Base-by-base conservation (phyloP, 2,888 invertebrate genomes). In the Pherbina coryleti region DNA sequence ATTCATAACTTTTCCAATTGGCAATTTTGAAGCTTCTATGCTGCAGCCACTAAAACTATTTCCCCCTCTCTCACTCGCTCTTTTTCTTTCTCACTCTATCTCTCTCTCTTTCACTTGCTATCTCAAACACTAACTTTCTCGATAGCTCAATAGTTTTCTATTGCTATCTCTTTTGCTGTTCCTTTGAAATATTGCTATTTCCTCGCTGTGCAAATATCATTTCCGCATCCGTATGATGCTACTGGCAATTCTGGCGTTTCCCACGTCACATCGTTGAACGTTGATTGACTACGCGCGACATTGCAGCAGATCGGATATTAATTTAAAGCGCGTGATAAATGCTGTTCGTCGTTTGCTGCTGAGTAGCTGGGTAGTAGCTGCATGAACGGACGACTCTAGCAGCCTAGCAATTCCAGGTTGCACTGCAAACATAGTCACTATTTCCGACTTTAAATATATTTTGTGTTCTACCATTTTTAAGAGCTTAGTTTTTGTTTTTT, bases 321-420 rank as follows among this genome's bases (percentile, higher is more conserved):
- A 83, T 82, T 83, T 82, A 77, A 80, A 82, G 79, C 80, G 78
- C 77, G 78, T 82, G 81, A 81, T 81, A 82, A 81, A 81, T 81
- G 81, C 78, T 25, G 73, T 62, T 19, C 73, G 8, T 5, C 31
- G 17, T 25, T 31, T 71, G 55, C 28, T 22, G 51, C 34, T 53
- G 71, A 53, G 14, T 3, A 25, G 51, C 31, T n/a, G 72, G 28
- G 31, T 44, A 70, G 31, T 44, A 70, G n/a, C 28, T 64, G 34
- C 34, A 31, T 31, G 28, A 34, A 11, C 37, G 9, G 1, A 37
- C 8, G 8, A 8, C 37, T 37, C 9, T 37, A 9, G 8, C 31
- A 31, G 62, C 1, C 25, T 2, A 8, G n/a, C 53, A 11, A 7
- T 70, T 53, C 31, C 53, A 44, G n/a, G 7, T 53, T 31, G 31